Base-by-base conservation (phyloP, 2,797 vertebrate genomes). In the Pempheris klunzingeri region DNA sequence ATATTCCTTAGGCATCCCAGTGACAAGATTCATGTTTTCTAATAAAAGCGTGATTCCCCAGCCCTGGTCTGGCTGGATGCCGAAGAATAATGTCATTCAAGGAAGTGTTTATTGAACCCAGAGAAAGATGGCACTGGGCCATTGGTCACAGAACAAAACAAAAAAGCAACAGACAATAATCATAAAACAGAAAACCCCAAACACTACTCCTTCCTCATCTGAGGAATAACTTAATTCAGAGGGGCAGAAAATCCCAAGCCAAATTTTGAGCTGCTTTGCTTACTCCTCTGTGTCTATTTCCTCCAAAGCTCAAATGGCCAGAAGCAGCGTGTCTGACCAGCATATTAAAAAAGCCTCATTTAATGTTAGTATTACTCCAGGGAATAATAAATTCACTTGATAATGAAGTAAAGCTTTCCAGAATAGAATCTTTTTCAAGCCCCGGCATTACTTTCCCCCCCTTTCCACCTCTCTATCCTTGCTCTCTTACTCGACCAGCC, bases 1-100 rank as follows among this genome's bases (percentile, higher is more conserved):
- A 91, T 93, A 92, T 92, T 93, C 91, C 82, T 82, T 71, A 88
- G 83, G 82, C 88, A 77, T 84, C 66, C 58, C 73, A 57, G 82
- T 88, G 90, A 92, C 87, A 90, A 92, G 91, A 94, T 93, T 88
- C 87, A 92, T 94, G 89, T 90, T 91, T 91, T 93, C 85, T 92
- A 92, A 94, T 94, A 94, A 95, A 93, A 90, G 71, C 65, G 64
- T 80, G 70, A 89, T 83, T 92, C 87, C 81, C 71, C 82, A 79
- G 84, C 77, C 68, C 86, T 71, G 72, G 53, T 86, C 87, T 89
- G 90, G 87, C 86, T 88, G 87, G 60, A 80, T 90, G 79, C 78
- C 80, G 71, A 60, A 82, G 80, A 94, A 92, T 90, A 91, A 92
- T 90, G 88, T 87, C 84, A 88, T 87, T 87, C 74, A 83, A 84